A percentile compares a stretch with the other conserved stretches of the same genome.
These are phyloP conservation scores for Meleagris gallopavo DNA, from an alignment of 2,113 vertebrate species.

Conservation along the genomic window DNA sequence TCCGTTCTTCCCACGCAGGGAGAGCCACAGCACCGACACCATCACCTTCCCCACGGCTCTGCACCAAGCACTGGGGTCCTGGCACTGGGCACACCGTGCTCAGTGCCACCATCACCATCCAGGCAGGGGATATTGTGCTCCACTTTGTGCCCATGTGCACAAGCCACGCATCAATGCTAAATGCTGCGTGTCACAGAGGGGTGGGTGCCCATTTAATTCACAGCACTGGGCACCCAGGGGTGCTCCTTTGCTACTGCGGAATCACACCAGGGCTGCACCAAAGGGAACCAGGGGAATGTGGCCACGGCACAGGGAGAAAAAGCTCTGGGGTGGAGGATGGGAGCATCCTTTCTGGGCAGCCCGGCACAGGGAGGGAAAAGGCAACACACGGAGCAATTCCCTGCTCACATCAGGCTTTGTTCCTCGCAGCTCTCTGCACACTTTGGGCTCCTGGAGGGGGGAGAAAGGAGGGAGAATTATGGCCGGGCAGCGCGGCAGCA, in stretches of 20 bases:
- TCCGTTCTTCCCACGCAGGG: background rate
- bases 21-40: background rate
- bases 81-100: background rate
- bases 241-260: background rate
- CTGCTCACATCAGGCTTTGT: background rate
- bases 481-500: background rate
- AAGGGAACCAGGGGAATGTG: background rate
- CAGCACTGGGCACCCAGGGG: too few relatives aligned
- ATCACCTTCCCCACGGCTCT: background rate
- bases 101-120: background rate
- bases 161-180: background rate
- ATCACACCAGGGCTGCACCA: background rate
- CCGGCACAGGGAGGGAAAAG: background rate
- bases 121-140: background rate
- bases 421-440: background rate
- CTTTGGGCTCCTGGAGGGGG: background rate
- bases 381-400: background rate
- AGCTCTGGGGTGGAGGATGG: background rate
- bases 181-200: background rate
- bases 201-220: too few relatives aligned
- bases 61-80: background rate
- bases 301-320: fast-evolving
- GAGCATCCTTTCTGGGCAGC: background rate
- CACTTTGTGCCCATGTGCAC: background rate
- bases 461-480: background rate